Conservation (phyloP, 2,888 invertebrate species). For the Itoplectis maculator region DNA sequence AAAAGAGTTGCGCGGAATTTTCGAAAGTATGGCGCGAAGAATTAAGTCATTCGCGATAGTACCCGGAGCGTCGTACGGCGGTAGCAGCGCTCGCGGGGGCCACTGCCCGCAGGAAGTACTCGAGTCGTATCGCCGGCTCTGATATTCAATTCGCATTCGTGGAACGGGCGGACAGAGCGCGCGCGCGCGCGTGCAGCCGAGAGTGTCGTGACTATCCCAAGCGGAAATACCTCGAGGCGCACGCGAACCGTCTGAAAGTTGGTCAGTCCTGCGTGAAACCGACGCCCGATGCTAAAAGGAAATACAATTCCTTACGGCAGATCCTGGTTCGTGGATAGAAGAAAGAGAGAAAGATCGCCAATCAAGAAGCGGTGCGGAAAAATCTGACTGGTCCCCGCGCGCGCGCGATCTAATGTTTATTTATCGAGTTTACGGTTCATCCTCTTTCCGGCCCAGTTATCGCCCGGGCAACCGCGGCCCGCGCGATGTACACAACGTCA, state of each 20-base stretch:
- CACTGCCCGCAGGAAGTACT: conserved; percentile 28
- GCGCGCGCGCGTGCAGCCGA: no score
- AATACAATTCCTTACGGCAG: conserved; percentile 18
- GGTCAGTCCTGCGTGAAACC: conserved; percentile 47
- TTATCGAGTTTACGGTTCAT: conserved; percentile 80
- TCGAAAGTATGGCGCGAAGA: conserved; percentile 11
- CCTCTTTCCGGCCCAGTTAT: conserved; percentile 80
- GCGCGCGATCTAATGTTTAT: conserved; percentile 76
- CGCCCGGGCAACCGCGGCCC: conserved; percentile 66
- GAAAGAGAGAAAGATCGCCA: neutral
- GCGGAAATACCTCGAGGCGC: conserved; percentile 50
- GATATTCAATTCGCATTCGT: conserved; percentile 32
- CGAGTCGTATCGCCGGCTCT: conserved; percentile 16
- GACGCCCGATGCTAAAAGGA: conserved; percentile 21
- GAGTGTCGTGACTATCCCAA: conserved; percentile 47
- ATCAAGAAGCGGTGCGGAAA: neutral
- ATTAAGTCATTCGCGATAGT: conserved; percentile 28
- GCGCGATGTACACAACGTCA: conserved; percentile 56
- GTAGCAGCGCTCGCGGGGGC: neutral
- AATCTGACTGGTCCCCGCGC: neutral
- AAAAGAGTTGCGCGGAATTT: neutral
- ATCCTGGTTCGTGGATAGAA: conserved; percentile 28
- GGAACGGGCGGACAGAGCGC: conserved; percentile 5
- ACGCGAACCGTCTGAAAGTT: conserved; percentile 56
- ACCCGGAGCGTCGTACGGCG: neutral